phyloP scores from a whole-genome alignment of 2,888 invertebrate genomes.

The Actias luna region DNA sequence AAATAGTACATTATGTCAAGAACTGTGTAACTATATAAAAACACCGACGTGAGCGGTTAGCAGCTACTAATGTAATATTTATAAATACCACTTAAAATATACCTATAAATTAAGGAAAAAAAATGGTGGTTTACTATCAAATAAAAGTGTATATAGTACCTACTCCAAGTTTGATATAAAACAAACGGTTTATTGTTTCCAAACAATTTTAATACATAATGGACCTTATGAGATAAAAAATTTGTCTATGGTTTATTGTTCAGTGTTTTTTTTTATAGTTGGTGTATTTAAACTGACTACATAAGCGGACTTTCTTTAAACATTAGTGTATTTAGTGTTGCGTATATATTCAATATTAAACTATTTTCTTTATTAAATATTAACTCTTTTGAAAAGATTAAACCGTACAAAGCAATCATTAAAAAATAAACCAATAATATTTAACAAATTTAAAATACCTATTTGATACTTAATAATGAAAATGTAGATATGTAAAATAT shows the following conservation, averaged over 20 bases:
- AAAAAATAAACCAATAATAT: no score
- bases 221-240: background rate
- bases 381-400: no score
- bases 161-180: background rate
- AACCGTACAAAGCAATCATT: no score
- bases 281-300: background rate
- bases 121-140: background rate
- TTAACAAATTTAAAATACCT: no score
- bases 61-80: no score
- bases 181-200: background rate
- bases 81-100: no score
- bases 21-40: no score
- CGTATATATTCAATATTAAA: background rate
- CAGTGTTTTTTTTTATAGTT: background rate
- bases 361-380: no score
- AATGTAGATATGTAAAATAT: no score
- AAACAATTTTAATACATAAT: background rate
- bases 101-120: no score
- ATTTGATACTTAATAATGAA: background rate
- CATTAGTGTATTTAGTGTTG: background rate
- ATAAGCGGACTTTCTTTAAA: background rate
- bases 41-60: no score
- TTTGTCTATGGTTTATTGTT: background rate
- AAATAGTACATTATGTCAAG: no score
- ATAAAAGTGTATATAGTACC: background rate